Evolutionary conservation across 1,140 invertebrate species (phyloP), one percentile per base, ranked within the genome.

Genomic region (Medauroidea extradentata): DNA sequence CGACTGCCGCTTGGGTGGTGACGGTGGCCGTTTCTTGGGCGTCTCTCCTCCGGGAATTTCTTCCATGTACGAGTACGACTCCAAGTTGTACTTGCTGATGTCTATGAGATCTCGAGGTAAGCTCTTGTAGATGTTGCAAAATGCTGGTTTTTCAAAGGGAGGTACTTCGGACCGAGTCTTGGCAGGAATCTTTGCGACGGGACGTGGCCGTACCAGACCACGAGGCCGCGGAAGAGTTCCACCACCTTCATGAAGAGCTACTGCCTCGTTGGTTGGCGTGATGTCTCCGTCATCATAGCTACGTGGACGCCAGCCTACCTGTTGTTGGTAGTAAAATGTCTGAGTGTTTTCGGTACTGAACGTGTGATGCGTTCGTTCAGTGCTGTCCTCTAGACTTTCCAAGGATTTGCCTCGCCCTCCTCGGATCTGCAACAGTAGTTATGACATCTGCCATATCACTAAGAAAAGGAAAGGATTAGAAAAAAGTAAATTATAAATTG

Each of bases 261-360:
- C 60, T 29, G 76, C 69, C 75, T 93, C 90, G 69, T 93, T 93
- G 53, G 91, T 93, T 2, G 90, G 90, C 21, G 90, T 93, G 44
- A 93, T 85, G 72, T 94, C 91, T 18, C 90, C 91, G 69, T 94
- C 91, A 69, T 94, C 91, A 70, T 91, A 93, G 51, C 89, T 90
- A 56, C 90, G 82, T 27, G 81, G 79, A 61, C 91, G 81, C 88
- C 91, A 93, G 18, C 74, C 74, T n/a, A 57, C 1, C 71, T 73
- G 69, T 51, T 77, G 75, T 49, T 76, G 74, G 62, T 83, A 73
- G 67, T 71, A 75, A 67, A 76, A 72, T n/a, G 67, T 62, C 73
- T 79, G 66, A 77, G 78, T 68, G 52, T 57, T 29, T 9, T 51
- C 64, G 53, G 43, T 58, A 49, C 38, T 59, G 61, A 43, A 63